Base-by-base conservation (phyloP, 2,797 vertebrate species). In the Zenarchopterus dispar region DNA sequence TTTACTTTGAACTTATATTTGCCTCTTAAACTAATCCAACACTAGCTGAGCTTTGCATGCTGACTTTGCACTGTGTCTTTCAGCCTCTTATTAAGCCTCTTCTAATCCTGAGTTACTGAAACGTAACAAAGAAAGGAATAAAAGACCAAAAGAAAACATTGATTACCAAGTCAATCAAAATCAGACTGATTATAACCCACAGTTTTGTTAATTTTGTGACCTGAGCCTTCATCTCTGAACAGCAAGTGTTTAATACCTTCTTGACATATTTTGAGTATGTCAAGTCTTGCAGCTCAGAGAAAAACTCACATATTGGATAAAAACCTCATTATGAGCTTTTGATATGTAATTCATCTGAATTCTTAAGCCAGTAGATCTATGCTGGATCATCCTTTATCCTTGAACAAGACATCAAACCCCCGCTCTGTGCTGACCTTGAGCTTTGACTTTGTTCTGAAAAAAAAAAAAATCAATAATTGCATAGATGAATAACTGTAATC, bases 211-310 rank as follows among this genome's bases (percentile, higher is more conserved):
- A n/a, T n/a, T 23, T 33, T 11, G 6, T 1, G 15, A 16, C 22
- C 22, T 48, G 6, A 13, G 15, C 15, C 15, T 49, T 24, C 15
- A 5, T 49, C 36, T 39, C 11, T 15, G 36, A 33, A 31, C 26
- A 53, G 7, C 3, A 26, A n/a, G 7, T 11, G 10, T 54, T 46
- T 53, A 26, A 13, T 22, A 53, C 17, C 36, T 46, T 11, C 36
- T 46, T 11, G 4, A 58, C 39, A 36, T 2, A 28, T 56, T 52
- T 28, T 67, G 75, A 77, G 81, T 81, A 84, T 79, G 62, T 84
- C 59, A 62, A 60, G 77, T 81, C 78, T 85, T 85, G 85, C 80
- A 87, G 82, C 67, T 52, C 79, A 70, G 81, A 51, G 31, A 48
- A 36, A 21, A 1, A 18, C 6, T 4, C 23, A 11, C 24, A 39